phyloP scores from a whole-genome alignment of 2,797 vertebrate genomes.

The Phataginus tetradactyla region DNA sequence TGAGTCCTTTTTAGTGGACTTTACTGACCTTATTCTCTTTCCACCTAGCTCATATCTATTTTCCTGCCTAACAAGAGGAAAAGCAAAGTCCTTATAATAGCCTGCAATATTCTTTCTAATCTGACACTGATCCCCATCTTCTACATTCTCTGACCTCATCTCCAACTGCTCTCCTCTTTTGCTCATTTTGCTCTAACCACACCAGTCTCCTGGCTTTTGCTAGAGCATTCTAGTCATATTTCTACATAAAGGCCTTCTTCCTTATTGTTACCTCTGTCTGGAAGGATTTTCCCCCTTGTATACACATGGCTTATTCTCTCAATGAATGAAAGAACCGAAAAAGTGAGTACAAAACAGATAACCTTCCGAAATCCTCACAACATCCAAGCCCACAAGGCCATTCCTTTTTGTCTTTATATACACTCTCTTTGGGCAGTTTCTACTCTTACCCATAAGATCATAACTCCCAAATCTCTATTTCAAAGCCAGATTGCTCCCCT shows the following conservation, averaged over 20 bases:
- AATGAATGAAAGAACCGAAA: slow-evolving; percentile 7
- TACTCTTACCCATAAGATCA: background rate
- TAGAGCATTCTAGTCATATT: background rate
- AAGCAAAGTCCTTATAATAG: background rate
- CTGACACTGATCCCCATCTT: background rate
- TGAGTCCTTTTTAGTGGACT: no score
- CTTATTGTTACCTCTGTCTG: background rate
- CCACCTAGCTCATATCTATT: no score
- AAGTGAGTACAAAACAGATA: background rate
- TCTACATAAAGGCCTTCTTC: background rate
- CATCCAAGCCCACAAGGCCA: background rate
- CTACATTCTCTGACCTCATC: background rate
- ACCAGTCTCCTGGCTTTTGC: background rate
- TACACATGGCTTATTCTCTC: background rate
- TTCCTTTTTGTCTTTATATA: background rate
- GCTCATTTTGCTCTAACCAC: background rate
- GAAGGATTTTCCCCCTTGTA: background rate
- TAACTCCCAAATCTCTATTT: background rate
- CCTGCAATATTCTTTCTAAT: background rate
- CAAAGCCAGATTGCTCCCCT: background rate
- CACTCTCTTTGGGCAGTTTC: background rate
- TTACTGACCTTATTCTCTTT: no score
- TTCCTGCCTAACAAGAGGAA: background rate
- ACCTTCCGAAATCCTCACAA: background rate
- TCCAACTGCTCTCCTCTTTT: background rate